Percentiles rank a stretch among this genome's conserved stretches.
Evolutionary conservation across 2,113 vertebrate species (phyloP).

Genomic region (Nannobrachium achirus): DNA sequence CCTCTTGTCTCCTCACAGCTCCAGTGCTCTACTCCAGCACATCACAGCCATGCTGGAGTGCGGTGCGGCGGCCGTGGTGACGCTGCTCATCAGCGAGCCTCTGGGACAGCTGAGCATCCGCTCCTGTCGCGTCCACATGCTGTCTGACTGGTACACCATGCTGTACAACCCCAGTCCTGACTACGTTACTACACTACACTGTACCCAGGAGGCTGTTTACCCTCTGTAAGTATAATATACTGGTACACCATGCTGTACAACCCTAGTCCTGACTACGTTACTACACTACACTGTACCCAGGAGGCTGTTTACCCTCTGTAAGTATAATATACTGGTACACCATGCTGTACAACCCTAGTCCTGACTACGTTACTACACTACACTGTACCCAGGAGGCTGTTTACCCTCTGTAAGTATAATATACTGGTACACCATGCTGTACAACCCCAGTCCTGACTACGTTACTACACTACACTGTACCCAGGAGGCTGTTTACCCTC

Average conservation of each 20-base stretch:
- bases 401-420: neutral
- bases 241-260: too few relatives aligned
- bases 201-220: slow-evolving; percentile 96
- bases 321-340: too few relatives aligned
- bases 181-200: slow-evolving; percentile 93
- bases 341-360: too few relatives aligned
- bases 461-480: too few relatives aligned
- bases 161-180: slow-evolving; percentile 98
- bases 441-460: too few relatives aligned
- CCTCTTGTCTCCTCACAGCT: slow-evolving; percentile 83
- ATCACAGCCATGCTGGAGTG: slow-evolving; percentile 91
- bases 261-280: too few relatives aligned
- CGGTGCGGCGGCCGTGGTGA: slow-evolving; percentile 82
- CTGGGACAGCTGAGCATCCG: slow-evolving; percentile 84
- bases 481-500: too few relatives aligned
- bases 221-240: slow-evolving; percentile 88
- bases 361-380: too few relatives aligned
- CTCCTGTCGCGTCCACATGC: slow-evolving; percentile 91
- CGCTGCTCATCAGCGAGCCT: slow-evolving; percentile 89
- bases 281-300: neutral
- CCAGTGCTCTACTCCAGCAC: slow-evolving; percentile 93
- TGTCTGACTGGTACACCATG: slow-evolving; percentile 99
- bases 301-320: neutral
- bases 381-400: neutral
- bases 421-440: too few relatives aligned